These are phyloP conservation scores for Bufotes viridis DNA, from an alignment of 2,797 vertebrate species.

Conservation along the genomic window DNA sequence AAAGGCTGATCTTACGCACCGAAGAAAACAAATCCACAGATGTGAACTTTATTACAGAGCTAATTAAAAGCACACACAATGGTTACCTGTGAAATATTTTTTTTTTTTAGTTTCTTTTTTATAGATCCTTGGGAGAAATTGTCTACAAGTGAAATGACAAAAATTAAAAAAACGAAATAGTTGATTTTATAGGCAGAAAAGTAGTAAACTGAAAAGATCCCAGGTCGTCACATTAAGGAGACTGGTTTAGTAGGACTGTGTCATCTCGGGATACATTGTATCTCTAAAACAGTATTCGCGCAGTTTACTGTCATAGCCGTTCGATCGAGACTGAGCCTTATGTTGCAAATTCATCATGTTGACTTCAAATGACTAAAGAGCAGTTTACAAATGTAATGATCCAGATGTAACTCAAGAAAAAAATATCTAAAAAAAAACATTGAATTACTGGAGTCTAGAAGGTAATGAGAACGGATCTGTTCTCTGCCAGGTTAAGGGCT, in stretches of 20 bases:
- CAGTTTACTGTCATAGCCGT: not conserved
- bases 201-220: not conserved
- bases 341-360: not conserved
- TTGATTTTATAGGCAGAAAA: not conserved
- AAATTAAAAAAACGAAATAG: slow-evolving; percentile 5
- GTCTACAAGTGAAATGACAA: not conserved
- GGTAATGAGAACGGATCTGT: too few species aligned
- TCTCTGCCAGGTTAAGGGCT: too few species aligned
- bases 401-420: not conserved
- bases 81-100: slow-evolving; percentile 29
- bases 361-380: not conserved
- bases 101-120: slow-evolving; percentile 17
- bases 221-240: not conserved
- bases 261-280: not conserved
- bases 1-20: not conserved
- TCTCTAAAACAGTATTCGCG: not conserved
- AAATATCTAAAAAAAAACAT: not conserved
- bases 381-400: not conserved
- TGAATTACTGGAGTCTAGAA: not conserved
- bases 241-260: not conserved
- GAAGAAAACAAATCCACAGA: slow-evolving; percentile 18
- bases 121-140: slow-evolving; percentile 36
- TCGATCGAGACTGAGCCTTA: not conserved
- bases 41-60: slow-evolving; percentile 34
- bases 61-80: slow-evolving; percentile 33